These are phyloP conservation scores for Aphidius colemani DNA, from an alignment of 2,888 invertebrate genomes.

Conservation along the genomic window DNA sequence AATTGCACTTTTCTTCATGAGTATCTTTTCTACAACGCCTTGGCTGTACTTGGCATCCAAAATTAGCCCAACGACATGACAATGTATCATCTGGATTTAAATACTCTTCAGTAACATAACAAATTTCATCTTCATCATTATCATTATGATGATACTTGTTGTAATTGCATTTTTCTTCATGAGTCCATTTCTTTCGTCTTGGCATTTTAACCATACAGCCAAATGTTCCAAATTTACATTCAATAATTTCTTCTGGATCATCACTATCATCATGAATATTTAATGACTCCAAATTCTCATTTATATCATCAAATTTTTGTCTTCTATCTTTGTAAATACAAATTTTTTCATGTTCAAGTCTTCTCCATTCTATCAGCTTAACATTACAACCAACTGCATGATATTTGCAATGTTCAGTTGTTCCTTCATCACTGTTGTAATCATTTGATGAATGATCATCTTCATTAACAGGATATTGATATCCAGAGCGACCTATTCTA, in stretches of 20 bases:
- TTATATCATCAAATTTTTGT: conserved; percentile 30
- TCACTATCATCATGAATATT: conserved; percentile 24
- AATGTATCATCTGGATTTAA: conserved; percentile 37
- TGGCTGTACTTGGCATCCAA: conserved; percentile 47
- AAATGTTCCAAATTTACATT: conserved; percentile 41
- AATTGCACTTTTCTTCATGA: conserved; percentile 51
- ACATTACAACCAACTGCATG: conserved; percentile 45
- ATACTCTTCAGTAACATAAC: conserved; percentile 21
- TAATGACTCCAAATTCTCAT: conserved; percentile 34
- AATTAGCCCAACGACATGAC: conserved; percentile 43
- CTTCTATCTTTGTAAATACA: conserved; percentile 43
- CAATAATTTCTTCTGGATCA: conserved; percentile 44
- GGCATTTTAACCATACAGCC: conserved; percentile 53
- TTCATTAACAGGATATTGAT: conserved; percentile 50
- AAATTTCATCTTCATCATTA: conserved; percentile 24
- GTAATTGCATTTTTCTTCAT: conserved; percentile 36
- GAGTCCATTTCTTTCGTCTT: conserved; percentile 39
- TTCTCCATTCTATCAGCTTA: conserved; percentile 43
- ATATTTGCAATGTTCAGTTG: conserved; percentile 42
- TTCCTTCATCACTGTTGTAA: conserved; percentile 34
- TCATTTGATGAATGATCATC: conserved; percentile 46
- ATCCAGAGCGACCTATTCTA: conserved; percentile 34
- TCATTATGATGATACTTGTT: conserved; percentile 18
- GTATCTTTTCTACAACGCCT: conserved; percentile 35
- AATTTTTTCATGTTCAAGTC: conserved; percentile 43